phyloP scores from a whole-genome alignment of 2,797 vertebrate species.

The Phoebastria nigripes region DNA sequence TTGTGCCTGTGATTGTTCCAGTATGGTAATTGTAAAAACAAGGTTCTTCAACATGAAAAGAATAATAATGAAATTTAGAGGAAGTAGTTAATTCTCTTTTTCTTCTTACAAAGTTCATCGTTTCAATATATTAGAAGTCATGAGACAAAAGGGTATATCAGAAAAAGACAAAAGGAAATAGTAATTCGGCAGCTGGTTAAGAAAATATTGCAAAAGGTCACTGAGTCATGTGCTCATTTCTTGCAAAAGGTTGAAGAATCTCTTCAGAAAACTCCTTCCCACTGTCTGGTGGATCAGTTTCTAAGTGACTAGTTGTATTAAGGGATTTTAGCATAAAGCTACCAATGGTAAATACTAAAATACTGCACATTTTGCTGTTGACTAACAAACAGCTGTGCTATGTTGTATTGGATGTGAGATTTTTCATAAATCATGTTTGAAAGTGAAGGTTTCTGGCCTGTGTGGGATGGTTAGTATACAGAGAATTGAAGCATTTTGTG shows the following conservation, averaged over 20 bases:
- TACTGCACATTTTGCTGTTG: neutral
- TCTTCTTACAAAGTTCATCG: neutral
- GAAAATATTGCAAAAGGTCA: neutral
- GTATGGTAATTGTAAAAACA: neutral
- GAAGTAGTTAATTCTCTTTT: neutral
- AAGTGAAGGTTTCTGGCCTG: neutral
- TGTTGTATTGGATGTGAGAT: neutral
- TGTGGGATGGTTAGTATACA: neutral
- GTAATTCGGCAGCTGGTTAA: neutral
- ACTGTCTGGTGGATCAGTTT: neutral
- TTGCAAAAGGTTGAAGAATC: neutral
- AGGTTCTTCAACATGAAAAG: neutral
- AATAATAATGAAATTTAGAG: neutral
- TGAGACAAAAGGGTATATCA: neutral
- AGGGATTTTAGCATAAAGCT: neutral
- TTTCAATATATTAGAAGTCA: neutral
- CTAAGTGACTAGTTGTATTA: neutral
- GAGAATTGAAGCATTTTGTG: neutral
- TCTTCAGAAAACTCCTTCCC: neutral
- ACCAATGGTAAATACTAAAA: neutral
- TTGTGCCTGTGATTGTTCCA: neutral
- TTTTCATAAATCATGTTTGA: neutral
- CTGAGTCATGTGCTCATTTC: neutral
- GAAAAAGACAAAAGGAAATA: neutral
- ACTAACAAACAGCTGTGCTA: rapidly evolving